Evolutionary conservation across 2,113 vertebrate species (phyloP).

Genomic region (Rhynchopsitta pachyrhyncha): DNA sequence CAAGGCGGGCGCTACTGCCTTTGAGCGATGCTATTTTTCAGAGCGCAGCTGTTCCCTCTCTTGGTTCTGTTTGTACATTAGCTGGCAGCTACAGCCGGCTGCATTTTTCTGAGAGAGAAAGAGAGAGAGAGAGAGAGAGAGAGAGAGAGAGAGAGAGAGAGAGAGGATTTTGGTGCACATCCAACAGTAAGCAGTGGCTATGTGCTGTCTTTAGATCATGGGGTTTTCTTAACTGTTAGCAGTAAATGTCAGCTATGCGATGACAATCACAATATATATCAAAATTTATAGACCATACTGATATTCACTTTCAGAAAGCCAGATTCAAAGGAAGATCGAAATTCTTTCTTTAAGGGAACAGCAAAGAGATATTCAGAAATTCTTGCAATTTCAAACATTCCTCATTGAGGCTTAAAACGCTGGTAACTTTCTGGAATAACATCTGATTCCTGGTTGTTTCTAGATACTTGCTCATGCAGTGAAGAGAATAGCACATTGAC

Average conservation of each 20-base stretch:
- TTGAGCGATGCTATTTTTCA: slow-evolving; percentile 7
- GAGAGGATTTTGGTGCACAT: slow-evolving; percentile 30
- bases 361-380: background rate
- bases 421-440: background rate
- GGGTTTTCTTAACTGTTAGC: slow-evolving; percentile 5
- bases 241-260: background rate
- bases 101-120: slow-evolving; percentile 15
- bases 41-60: slow-evolving; percentile 62
- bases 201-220: slow-evolving; percentile 7
- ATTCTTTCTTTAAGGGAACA: background rate
- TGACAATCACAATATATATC: background rate
- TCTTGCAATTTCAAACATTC: background rate
- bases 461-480: background rate
- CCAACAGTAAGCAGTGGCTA: slow-evolving; percentile 49
- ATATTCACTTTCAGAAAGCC: background rate
- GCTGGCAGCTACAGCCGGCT: slow-evolving; percentile 44
- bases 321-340: background rate
- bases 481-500: background rate
- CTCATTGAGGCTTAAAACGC: background rate
- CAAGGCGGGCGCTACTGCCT: background rate
- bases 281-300: background rate
- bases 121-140: background rate
- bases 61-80: slow-evolving; percentile 48
- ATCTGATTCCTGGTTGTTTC: background rate
- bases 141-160: background rate